Percentiles rank a stretch among this genome's conserved stretches.
phyloP scores from a whole-genome alignment of 2,797 vertebrate genomes.

The Melanotaenia nigrans region DNA sequence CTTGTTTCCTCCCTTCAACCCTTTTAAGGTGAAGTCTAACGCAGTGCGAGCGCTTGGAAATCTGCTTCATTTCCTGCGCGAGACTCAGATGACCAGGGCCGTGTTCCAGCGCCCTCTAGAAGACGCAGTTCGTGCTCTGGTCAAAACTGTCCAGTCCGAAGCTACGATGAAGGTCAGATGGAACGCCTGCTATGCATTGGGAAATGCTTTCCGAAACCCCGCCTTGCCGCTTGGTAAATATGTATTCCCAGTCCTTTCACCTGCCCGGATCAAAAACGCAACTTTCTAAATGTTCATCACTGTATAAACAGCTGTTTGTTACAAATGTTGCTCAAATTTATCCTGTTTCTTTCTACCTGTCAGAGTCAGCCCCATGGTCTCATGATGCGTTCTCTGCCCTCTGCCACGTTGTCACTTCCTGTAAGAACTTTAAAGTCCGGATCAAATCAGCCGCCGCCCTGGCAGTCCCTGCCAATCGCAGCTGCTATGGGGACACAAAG shows the following conservation, averaged over 20 bases:
- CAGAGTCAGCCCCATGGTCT: conserved; percentile 90
- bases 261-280: background rate
- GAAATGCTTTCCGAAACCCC: conserved; percentile 94
- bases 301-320: background rate
- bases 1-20: background rate
- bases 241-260: background rate
- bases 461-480: conserved; percentile 83
- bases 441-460: conserved; percentile 94
- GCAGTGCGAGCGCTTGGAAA: conserved; percentile 94
- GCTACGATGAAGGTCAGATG: conserved; percentile 97
- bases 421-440: conserved; percentile 97
- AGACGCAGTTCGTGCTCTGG: conserved; percentile 88
- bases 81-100: conserved; percentile 86
- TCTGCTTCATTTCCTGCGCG: conserved; percentile 92
- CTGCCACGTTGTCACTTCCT: conserved; percentile 90
- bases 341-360: background rate
- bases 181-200: conserved; percentile 97
- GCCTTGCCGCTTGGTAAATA: conserved; percentile 90
- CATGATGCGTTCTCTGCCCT: conserved; percentile 87
- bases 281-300: background rate
- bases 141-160: conserved; percentile 90
- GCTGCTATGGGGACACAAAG: conserved; percentile 83
- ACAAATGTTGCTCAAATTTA: background rate
- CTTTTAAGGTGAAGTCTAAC: conserved; percentile 91
- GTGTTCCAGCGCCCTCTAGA: conserved; percentile 88